A percentile compares a stretch with the other conserved stretches of the same genome.
Evolutionary conservation across 2,797 vertebrate genomes (phyloP).

Genomic region (Heteromormyrus szaboi): DNA sequence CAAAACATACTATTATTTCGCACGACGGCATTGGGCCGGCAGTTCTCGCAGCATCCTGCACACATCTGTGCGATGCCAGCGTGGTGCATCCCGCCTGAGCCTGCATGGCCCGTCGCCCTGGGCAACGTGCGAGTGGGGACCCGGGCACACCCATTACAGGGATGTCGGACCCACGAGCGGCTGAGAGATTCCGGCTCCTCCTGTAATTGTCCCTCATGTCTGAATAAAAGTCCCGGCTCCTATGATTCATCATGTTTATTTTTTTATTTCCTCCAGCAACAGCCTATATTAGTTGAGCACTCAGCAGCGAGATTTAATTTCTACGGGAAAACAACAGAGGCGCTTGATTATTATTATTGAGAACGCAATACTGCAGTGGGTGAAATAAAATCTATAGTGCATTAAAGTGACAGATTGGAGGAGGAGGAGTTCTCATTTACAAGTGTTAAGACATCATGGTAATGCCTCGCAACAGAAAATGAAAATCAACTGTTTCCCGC

Average conservation of each 20-base stretch:
- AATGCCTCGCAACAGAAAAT: slow-evolving; percentile 90
- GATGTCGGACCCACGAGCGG: slow-evolving; percentile 72
- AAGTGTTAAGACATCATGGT: slow-evolving; percentile 97
- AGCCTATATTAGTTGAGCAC: slow-evolving; percentile 98
- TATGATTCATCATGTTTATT: slow-evolving; percentile 98
- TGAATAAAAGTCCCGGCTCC: slow-evolving; percentile 80
- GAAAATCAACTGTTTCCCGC: slow-evolving; percentile 80
- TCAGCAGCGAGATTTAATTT: slow-evolving; percentile 97
- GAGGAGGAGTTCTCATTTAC: slow-evolving; percentile 92
- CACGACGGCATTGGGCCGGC: background rate
- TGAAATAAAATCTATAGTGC: slow-evolving; percentile 99
- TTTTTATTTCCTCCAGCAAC: slow-evolving; percentile 94
- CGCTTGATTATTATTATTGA: slow-evolving; percentile 98
- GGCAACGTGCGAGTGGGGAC: slow-evolving; percentile 32
- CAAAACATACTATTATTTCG: background rate
- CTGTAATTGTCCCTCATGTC: slow-evolving; percentile 89
- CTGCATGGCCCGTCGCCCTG: slow-evolving; percentile 6
- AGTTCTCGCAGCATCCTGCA: background rate
- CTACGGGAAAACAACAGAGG: slow-evolving; percentile 86
- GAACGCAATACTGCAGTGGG: slow-evolving; percentile 86
- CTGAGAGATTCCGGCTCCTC: slow-evolving; percentile 84
- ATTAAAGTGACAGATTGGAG: slow-evolving; percentile 99
- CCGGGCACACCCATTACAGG: slow-evolving; percentile 70
- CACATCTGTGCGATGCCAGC: slow-evolving; percentile 17
- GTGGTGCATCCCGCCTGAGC: slow-evolving; percentile 9